Percentiles rank a stretch among this genome's conserved stretches.
These are phyloP conservation scores for Hydriomena furcata DNA, from an alignment of 2,888 invertebrate genomes.

Conservation along the genomic window DNA sequence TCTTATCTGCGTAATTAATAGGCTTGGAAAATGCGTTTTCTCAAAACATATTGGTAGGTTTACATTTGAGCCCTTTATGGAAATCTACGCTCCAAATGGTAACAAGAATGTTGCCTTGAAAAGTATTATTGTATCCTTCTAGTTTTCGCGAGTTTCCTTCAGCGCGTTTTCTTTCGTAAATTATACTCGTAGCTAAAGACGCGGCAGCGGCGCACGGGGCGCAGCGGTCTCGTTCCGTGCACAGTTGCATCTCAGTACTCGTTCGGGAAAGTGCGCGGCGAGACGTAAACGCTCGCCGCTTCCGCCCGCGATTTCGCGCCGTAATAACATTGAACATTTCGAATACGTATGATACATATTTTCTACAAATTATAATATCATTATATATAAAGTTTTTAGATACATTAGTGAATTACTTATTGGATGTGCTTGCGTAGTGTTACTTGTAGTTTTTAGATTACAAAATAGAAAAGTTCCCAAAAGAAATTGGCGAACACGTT, in stretches of 20 bases:
- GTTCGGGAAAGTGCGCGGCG: slow-evolving; percentile 55
- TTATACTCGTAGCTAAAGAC: background rate
- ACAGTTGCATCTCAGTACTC: slow-evolving; percentile 46
- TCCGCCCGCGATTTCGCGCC: slow-evolving; percentile 50
- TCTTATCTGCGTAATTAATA: too few species aligned
- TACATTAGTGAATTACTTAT: slow-evolving; percentile 11
- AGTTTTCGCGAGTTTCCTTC: slow-evolving; percentile 10
- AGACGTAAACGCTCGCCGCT: slow-evolving; percentile 55
- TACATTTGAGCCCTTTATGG: too few species aligned
- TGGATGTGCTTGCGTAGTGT: slow-evolving; percentile 22
- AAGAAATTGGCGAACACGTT: slow-evolving; percentile 15
- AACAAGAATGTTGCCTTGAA: too few species aligned
- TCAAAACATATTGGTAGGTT: too few species aligned
- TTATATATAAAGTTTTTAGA: slow-evolving; percentile 16
- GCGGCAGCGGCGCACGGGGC: slow-evolving; percentile 10
- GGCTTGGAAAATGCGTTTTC: too few species aligned
- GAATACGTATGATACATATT: slow-evolving; percentile 30
- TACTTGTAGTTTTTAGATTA: background rate
- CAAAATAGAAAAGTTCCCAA: background rate
- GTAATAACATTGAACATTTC: slow-evolving; percentile 31
- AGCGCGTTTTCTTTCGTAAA: slow-evolving; percentile 35
- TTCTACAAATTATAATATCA: slow-evolving; percentile 11
- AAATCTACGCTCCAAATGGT: too few species aligned
- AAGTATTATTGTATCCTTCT: background rate
- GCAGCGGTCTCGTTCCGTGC: slow-evolving; percentile 24